Evolutionary conservation across 2,888 invertebrate species (phyloP).

Genomic region (Hypercompe scribonia): DNA sequence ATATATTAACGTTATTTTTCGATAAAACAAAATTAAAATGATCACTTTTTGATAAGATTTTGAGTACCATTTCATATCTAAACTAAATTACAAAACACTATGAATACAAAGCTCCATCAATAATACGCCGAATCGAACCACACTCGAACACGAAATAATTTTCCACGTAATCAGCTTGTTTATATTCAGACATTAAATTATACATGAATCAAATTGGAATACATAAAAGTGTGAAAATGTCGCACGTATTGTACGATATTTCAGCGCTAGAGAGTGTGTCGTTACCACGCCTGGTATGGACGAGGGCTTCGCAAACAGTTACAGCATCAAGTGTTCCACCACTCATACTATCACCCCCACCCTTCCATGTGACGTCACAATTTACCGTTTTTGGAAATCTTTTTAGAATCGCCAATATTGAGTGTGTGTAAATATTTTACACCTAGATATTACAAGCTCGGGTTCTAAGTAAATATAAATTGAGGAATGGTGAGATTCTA

Average conservation of each 20-base stretch:
- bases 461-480: slow-evolving; percentile 15
- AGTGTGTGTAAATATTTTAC: slow-evolving; percentile 15
- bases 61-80: not conserved
- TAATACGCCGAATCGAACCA: slow-evolving; percentile 31
- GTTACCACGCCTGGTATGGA: slow-evolving; percentile 51
- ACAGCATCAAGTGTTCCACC: slow-evolving; percentile 48
- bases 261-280: slow-evolving; percentile 53
- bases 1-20: not conserved
- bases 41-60: not conserved
- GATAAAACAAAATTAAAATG: not conserved
- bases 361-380: slow-evolving; percentile 32
- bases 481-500: not conserved
- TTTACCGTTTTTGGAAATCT: slow-evolving; percentile 14
- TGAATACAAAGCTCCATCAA: slow-evolving; percentile 47
- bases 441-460: slow-evolving; percentile 2
- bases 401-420: slow-evolving; percentile 8
- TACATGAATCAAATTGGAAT: slow-evolving; percentile 56
- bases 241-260: slow-evolving; percentile 54
- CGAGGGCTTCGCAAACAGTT: slow-evolving; percentile 57
- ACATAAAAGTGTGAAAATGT: slow-evolving; percentile 55
- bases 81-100: slow-evolving; percentile 5
- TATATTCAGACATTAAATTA: slow-evolving; percentile 58
- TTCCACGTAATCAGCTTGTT: slow-evolving; percentile 51
- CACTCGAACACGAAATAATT: slow-evolving; percentile 45
- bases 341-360: slow-evolving; percentile 39